Conservation (phyloP, 1,140 invertebrate species). For the Anastatus disparis region DNA sequence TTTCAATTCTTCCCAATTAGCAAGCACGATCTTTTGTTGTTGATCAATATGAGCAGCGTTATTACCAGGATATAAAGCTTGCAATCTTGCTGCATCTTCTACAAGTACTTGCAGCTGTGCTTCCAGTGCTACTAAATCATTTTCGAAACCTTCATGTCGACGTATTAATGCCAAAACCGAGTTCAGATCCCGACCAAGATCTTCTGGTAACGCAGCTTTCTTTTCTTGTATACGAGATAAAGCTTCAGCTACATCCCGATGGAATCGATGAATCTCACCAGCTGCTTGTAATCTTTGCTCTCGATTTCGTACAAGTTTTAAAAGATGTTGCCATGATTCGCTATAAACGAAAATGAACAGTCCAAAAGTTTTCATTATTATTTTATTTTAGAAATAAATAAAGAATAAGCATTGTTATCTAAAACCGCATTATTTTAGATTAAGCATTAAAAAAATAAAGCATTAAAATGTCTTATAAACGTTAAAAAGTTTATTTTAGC, state of each 20-base stretch:
- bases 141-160: slow-evolving; percentile 94
- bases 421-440: too few species aligned
- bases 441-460: too few species aligned
- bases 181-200: slow-evolving; percentile 88
- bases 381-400: too few species aligned
- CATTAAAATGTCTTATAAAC: too few species aligned
- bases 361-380: too few species aligned
- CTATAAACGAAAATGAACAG: slow-evolving; percentile 61
- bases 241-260: slow-evolving; percentile 94
- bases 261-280: slow-evolving; percentile 96
- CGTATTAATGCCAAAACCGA: slow-evolving; percentile 85
- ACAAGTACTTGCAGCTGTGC: slow-evolving; percentile 91
- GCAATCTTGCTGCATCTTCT: slow-evolving; percentile 89
- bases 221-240: slow-evolving; percentile 91
- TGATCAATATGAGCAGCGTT: slow-evolving; percentile 91
- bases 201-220: slow-evolving; percentile 83
- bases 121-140: slow-evolving; percentile 92
- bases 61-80: slow-evolving; percentile 89
- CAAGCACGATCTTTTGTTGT: slow-evolving; percentile 84
- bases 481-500: too few species aligned
- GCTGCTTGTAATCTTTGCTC: slow-evolving; percentile 90
- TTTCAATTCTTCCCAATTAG: slow-evolving; percentile 89
- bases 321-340: slow-evolving; percentile 87
- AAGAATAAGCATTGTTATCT: too few species aligned
- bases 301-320: slow-evolving; percentile 86